These are phyloP conservation scores for Hippopotamus amphibius DNA, from an alignment of 2,113 vertebrate species.

Conservation along the genomic window DNA sequence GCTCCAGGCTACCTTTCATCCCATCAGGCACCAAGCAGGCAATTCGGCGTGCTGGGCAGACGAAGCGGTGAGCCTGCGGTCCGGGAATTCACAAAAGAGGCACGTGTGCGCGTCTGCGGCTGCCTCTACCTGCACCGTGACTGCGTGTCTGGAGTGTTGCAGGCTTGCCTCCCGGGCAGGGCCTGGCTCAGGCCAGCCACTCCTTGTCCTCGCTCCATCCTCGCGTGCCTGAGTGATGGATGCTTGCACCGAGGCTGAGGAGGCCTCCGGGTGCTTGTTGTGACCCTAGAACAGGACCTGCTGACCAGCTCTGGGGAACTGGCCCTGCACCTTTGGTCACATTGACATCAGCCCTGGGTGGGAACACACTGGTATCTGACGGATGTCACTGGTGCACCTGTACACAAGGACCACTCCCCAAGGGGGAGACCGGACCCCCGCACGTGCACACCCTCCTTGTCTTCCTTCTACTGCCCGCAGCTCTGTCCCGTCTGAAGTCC, in stretches of 20 bases:
- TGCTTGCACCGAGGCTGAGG: background rate
- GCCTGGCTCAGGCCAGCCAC: background rate
- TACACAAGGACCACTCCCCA: background rate
- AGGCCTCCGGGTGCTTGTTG: background rate
- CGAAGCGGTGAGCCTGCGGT: background rate
- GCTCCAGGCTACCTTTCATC: background rate
- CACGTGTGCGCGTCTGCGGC: rapidly evolving
- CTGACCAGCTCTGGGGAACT: background rate
- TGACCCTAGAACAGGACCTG: no score
- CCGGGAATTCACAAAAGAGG: background rate
- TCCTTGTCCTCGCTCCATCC: background rate
- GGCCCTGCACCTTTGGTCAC: background rate
- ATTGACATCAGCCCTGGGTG: background rate
- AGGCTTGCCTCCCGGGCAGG: background rate
- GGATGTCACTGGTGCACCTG: background rate
- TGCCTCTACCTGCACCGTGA: background rate
- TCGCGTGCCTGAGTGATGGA: background rate
- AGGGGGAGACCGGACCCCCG: background rate
- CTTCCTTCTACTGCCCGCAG: rapidly evolving
- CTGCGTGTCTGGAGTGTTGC: no score
- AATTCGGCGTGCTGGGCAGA: background rate
- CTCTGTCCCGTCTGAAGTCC: background rate
- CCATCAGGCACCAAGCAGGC: background rate
- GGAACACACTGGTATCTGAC: background rate
- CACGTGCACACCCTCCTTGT: rapidly evolving